Evolutionary conservation across 2,113 vertebrate genomes (phyloP), one percentile per base, ranked within the genome.

Genomic region (Pelodiscus sinensis): DNA sequence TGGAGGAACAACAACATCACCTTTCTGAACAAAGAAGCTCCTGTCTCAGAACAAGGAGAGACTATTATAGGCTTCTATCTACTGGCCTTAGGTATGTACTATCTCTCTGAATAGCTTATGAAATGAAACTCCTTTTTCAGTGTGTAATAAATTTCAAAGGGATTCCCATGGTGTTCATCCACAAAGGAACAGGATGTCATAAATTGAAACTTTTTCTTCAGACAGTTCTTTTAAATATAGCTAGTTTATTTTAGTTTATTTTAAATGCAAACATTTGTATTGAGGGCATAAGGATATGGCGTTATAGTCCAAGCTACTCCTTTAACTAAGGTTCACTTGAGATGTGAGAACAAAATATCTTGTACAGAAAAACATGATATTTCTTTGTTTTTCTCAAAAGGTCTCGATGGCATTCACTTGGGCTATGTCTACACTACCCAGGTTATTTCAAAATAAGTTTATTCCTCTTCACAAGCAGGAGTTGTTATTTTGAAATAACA

Each of bases 1-100:
- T 98, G 98, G 98, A 98, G 98, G 96, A 98, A 98, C 96, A 99
- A 99, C 91, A 99, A 98, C 96, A 96, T 98, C 87, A 98, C 95
- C 55, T 97, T 98, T 91, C 96, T 97, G 87, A 98, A 98, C 89
- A 97, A 97, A 92, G 98, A 99, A 10, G 93, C 97, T 56, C 97
- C 98, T 85, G 81, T 98, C 60, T 98, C 98, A 3, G 98, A 99
- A 87, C 98, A 99, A 97, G 98, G 98, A 92, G 98, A 98, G 93
- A 98, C 98, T 29, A 96, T 98, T 92, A 98, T 98, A 93, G 98
- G 98, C 86, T 95, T 98, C 93, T 98, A 98, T 92, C 98, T 99
- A 44, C 95, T 99, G 78, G 95, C 98, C 89, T 91, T 98, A 62
- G 98, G 98, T 98, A 97, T 60, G 98, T 97, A 92, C 57, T 77